Evolutionary conservation across 2,113 vertebrate genomes (phyloP).

Genomic region (Sisor rabdophorus): DNA sequence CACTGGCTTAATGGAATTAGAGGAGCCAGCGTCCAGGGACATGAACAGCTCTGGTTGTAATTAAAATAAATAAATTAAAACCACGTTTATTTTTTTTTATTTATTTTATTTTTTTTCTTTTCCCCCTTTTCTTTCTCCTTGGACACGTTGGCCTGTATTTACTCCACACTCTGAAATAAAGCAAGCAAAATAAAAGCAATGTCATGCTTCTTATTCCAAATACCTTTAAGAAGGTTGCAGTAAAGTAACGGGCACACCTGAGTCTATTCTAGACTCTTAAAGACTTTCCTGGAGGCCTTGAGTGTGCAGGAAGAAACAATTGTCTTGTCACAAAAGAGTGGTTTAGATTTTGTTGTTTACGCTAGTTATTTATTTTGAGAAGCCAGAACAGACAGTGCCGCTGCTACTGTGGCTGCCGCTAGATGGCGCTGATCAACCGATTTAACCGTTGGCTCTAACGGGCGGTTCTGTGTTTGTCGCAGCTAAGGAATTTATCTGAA

Average conservation of each 20-base stretch:
- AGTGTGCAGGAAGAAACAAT: too few relatives aligned
- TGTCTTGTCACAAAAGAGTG: too few relatives aligned
- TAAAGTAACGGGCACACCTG: too few relatives aligned
- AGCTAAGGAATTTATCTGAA: too few relatives aligned
- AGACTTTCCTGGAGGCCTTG: too few relatives aligned
- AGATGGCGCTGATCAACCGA: conserved; percentile 28
- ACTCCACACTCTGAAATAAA: too few relatives aligned
- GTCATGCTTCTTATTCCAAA: not conserved
- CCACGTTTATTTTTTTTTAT: not conserved
- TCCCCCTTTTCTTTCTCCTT: too few relatives aligned
- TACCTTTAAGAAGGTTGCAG: not conserved
- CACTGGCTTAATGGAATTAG: conserved; percentile 68
- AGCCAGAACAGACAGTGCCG: too few relatives aligned
- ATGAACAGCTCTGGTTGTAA: conserved; percentile 5
- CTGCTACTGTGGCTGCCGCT: not conserved
- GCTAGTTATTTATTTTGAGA: too few relatives aligned
- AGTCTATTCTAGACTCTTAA: too few relatives aligned
- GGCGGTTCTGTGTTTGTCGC: not conserved
- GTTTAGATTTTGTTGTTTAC: too few relatives aligned
- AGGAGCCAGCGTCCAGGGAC: not conserved
- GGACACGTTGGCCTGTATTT: not conserved
- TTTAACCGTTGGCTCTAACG: not conserved
- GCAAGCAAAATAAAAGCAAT: conserved; percentile 19
- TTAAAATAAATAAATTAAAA: conserved; percentile 1
- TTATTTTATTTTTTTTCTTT: too few relatives aligned